These are phyloP conservation scores for Ophioderma brevispina DNA, from an alignment of 35 echinoderm and acorn worm genomes.

Conservation along the genomic window DNA sequence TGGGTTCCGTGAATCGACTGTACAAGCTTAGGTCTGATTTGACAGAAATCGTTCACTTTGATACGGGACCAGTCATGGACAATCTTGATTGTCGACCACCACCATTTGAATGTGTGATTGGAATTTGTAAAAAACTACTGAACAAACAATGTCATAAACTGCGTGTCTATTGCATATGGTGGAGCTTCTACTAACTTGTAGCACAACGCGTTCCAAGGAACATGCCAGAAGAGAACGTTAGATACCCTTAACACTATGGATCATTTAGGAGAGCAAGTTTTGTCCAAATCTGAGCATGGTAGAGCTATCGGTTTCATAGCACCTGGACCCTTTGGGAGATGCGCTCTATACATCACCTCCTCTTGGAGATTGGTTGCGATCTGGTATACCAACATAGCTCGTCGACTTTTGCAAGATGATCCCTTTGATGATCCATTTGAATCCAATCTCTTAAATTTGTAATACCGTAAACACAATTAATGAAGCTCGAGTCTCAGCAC, in stretches of 20 bases:
- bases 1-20: constrained; percentile 75
- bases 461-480: constrained; percentile 16
- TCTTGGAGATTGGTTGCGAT: constrained; percentile 49
- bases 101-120: constrained; percentile 22
- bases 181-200: constrained; percentile 70
- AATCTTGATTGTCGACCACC: constrained; percentile 58
- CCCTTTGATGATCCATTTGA: neutral
- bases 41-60: neutral
- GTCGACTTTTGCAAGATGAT: constrained; percentile 17
- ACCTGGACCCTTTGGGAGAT: constrained; percentile 5
- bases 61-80: constrained; percentile 68
- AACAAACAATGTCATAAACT: constrained; percentile 87
- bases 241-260: constrained; percentile 18
- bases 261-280: constrained; percentile 59
- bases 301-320: constrained; percentile 67
- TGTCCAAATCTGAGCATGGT: constrained; percentile 47
- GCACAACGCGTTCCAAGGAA: constrained; percentile 81
- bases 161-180: constrained; percentile 41
- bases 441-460: neutral
- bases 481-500: constrained; percentile 4
- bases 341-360: constrained; percentile 76
- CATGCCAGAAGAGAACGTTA: constrained; percentile 50
- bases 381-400: constrained; percentile 50
- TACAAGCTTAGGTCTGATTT: constrained; percentile 70
- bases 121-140: neutral